phyloP scores from a whole-genome alignment of 2,888 invertebrate species.

The Patella caerulea region DNA sequence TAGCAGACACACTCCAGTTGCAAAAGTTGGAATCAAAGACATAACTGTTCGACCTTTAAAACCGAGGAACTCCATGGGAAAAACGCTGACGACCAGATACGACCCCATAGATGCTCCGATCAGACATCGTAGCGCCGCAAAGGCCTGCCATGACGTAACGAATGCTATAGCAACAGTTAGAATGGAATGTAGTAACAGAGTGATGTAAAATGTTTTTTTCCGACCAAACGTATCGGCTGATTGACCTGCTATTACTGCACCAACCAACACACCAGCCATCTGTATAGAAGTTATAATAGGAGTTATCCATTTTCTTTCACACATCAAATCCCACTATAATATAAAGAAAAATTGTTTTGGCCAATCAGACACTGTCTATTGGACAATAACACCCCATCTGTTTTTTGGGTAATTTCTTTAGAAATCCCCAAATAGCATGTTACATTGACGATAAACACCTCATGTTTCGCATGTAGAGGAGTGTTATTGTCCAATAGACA shows the following conservation, averaged over 20 bases:
- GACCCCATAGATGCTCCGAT: conserved; percentile 38
- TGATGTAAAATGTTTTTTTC: conserved; percentile 42
- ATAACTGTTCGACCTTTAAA: conserved; percentile 39
- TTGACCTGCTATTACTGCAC: conserved; percentile 42
- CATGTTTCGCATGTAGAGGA: too few species aligned
- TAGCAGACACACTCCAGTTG: conserved; percentile 37
- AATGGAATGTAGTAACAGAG: conserved; percentile 27
- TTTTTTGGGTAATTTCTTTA: too few species aligned
- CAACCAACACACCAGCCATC: conserved; percentile 47
- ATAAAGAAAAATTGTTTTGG: neutral
- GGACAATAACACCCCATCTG: too few species aligned
- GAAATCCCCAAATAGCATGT: too few species aligned
- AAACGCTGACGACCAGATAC: conserved; percentile 29
- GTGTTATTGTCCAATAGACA: too few species aligned
- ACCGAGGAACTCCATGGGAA: conserved; percentile 42
- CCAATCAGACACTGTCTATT: too few species aligned
- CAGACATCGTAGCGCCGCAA: conserved; percentile 42
- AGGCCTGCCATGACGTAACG: conserved; percentile 50
- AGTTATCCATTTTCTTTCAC: conserved; percentile 42
- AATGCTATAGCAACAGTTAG: conserved; percentile 39
- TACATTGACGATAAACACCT: too few species aligned
- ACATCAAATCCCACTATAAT: conserved; percentile 47
- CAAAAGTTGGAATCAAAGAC: conserved; percentile 40
- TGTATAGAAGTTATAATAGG: conserved; percentile 46
- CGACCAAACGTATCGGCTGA: conserved; percentile 44